These are phyloP conservation scores for Prenolepis imparis DNA, from an alignment of 2,888 invertebrate species.

Conservation along the genomic window DNA sequence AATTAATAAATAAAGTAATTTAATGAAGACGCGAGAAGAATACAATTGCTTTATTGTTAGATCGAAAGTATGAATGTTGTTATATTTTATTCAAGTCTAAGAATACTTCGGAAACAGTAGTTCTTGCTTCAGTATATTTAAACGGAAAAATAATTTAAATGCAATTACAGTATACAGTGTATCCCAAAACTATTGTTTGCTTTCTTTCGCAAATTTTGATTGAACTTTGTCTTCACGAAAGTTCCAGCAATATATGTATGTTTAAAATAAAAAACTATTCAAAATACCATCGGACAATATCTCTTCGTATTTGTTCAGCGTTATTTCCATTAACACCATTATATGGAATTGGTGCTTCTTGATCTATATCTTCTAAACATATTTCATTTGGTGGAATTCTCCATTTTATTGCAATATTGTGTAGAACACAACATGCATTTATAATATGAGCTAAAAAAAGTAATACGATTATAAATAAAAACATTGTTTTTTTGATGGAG, in stretches of 20 bases:
- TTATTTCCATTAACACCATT: slow-evolving; percentile 5
- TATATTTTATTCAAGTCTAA: too few relatives aligned
- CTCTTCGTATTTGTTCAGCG: slow-evolving; percentile 14
- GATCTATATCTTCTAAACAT: slow-evolving; percentile 18
- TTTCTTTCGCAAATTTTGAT: too few relatives aligned
- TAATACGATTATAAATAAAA: background rate
- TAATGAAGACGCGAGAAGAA: too few relatives aligned
- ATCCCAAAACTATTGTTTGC: too few relatives aligned
- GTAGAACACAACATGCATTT: slow-evolving; percentile 31
- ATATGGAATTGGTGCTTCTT: slow-evolving; percentile 19
- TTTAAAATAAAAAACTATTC: slow-evolving; percentile 22
- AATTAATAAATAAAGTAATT: slow-evolving; percentile 26
- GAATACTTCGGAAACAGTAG: too few relatives aligned
- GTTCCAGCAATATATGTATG: slow-evolving; percentile 18
- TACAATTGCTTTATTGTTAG: slow-evolving; percentile 34
- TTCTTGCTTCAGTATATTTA: too few relatives aligned
- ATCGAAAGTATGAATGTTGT: background rate
- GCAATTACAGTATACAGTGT: too few relatives aligned
- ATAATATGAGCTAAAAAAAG: slow-evolving; percentile 15
- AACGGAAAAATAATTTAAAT: too few relatives aligned
- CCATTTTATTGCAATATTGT: background rate
- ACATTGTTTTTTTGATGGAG: background rate
- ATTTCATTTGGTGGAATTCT: slow-evolving; percentile 11
- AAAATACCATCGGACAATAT: slow-evolving; percentile 21
- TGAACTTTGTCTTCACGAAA: background rate